Evolutionary conservation across 2,113 vertebrate species (phyloP).

Genomic region (Pluvialis apricaria): DNA sequence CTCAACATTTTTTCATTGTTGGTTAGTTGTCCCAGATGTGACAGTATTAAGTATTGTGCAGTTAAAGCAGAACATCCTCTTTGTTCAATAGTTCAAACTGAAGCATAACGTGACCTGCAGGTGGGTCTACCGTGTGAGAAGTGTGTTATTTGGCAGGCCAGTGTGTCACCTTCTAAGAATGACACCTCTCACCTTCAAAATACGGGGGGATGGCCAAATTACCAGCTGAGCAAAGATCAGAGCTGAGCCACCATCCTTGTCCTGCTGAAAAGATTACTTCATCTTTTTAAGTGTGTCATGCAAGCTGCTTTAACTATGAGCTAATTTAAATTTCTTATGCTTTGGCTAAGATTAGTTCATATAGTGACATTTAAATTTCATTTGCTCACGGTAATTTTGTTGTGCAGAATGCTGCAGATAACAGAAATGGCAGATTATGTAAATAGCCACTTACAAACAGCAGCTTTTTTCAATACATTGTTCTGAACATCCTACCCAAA

Average conservation of each 20-base stretch:
- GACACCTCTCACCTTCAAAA: neutral
- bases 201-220: neutral
- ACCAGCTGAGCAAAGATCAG: neutral
- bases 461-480: slow-evolving; percentile 1
- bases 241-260: neutral
- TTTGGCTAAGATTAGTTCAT: slow-evolving; percentile 49
- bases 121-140: neutral
- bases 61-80: neutral
- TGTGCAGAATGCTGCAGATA: slow-evolving; percentile 42
- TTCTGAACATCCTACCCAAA: slow-evolving; percentile 13
- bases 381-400: slow-evolving; percentile 28
- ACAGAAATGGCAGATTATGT: slow-evolving; percentile 60
- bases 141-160: neutral
- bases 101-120: neutral
- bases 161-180: neutral
- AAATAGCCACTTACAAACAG: slow-evolving; percentile 51
- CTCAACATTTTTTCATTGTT: neutral
- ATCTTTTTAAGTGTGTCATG: neutral
- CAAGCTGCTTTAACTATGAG: slow-evolving; percentile 18
- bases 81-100: neutral
- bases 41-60: neutral
- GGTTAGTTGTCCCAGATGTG: neutral
- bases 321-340: slow-evolving; percentile 52
- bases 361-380: slow-evolving; percentile 60
- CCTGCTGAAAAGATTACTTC: slow-evolving; percentile 21